Conservation (phyloP, 2,113 vertebrate species). For the Danio rerio region DNA sequence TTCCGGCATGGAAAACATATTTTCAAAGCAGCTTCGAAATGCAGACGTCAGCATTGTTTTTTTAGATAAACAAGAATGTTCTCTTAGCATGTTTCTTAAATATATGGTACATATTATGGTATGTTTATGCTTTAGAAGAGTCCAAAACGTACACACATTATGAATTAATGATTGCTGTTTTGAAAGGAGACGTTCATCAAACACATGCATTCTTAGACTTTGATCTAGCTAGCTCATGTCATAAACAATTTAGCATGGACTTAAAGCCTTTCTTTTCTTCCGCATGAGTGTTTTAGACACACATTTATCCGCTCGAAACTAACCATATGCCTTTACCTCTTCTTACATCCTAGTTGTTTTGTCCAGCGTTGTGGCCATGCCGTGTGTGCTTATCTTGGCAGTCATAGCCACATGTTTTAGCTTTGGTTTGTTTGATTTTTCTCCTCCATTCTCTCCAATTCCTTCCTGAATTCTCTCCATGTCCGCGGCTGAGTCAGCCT, state of each 20-base stretch:
- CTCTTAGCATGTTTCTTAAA: too few species aligned
- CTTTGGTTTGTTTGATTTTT: slow-evolving; percentile 9
- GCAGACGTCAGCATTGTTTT: too few species aligned
- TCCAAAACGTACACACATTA: too few species aligned
- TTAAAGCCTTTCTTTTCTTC: background rate
- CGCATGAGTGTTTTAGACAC: background rate
- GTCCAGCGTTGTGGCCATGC: background rate
- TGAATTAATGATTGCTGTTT: background rate
- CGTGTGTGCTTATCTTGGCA: slow-evolving; percentile 9
- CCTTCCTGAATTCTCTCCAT: background rate
- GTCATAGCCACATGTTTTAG: background rate
- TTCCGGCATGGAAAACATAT: too few species aligned
- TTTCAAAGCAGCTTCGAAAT: too few species aligned
- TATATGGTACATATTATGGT: too few species aligned
- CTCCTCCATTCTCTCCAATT: slow-evolving; percentile 2
- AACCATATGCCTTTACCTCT: background rate
- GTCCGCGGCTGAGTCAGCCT: background rate
- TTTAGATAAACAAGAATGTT: too few species aligned
- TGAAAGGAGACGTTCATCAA: background rate
- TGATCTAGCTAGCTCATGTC: too few species aligned
- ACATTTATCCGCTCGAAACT: slow-evolving; percentile 3
- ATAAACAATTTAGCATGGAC: background rate
- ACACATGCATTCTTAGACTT: background rate
- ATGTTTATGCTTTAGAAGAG: too few species aligned
- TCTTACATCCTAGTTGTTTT: slow-evolving; percentile 5